These are phyloP conservation scores for Pangasianodon hypophthalmus DNA, from an alignment of 2,113 vertebrate species.

Conservation along the genomic window DNA sequence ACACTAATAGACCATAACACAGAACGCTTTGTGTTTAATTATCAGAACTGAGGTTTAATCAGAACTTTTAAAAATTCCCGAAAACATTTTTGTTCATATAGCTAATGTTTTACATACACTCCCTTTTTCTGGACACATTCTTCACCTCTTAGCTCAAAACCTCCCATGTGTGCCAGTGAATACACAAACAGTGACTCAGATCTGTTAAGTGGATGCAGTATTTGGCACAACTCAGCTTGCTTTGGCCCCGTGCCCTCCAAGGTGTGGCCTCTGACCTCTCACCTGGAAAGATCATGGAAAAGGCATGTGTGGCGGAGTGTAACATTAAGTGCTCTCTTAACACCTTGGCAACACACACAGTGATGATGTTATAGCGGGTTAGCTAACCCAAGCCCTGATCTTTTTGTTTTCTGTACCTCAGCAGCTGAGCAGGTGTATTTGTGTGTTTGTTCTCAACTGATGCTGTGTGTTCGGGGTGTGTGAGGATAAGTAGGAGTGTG, in stretches of 20 bases:
- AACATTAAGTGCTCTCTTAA: background rate
- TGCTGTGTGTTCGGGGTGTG: background rate
- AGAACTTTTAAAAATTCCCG: background rate
- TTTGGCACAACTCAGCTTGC: slow-evolving; percentile 41
- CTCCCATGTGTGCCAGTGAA: slow-evolving; percentile 25
- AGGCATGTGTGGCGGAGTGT: background rate
- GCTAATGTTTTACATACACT: slow-evolving; percentile 20
- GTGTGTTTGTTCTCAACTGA: background rate
- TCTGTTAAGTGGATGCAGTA: slow-evolving; percentile 41
- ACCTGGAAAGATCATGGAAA: slow-evolving; percentile 33
- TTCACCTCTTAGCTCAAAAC: slow-evolving; percentile 36
- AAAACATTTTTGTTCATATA: slow-evolving; percentile 7
- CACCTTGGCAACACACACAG: background rate
- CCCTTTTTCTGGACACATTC: slow-evolving; percentile 42
- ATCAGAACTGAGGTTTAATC: background rate
- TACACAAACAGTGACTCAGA: slow-evolving; percentile 34
- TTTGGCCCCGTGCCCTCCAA: slow-evolving; percentile 34
- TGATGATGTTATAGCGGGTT: slow-evolving; percentile 12
- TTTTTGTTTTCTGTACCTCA: background rate
- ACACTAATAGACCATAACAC: background rate
- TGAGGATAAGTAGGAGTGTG: background rate
- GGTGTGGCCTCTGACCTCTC: slow-evolving; percentile 34
- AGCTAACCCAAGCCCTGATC: no score
- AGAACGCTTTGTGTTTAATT: background rate
- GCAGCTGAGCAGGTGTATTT: background rate